Evolutionary conservation across 2,797 vertebrate species (phyloP).

Genomic region (Macropodus opercularis): DNA sequence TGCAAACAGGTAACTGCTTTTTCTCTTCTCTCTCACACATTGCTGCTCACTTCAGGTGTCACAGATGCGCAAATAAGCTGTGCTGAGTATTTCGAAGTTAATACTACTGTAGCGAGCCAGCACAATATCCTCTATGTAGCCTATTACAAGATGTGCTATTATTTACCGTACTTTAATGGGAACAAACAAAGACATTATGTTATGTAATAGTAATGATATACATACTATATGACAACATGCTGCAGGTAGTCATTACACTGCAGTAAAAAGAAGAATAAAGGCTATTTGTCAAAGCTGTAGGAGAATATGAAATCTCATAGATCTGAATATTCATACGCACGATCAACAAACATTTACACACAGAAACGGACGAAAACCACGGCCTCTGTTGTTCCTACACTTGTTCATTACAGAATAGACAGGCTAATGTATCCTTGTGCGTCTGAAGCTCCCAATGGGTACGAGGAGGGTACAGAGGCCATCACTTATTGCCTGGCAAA

Average conservation of each 20-base stretch:
- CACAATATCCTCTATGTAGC: too few species aligned
- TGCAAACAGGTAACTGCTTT: constrained; percentile 10
- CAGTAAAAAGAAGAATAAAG: neutral
- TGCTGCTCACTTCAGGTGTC: constrained; percentile 2
- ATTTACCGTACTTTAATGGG: neutral
- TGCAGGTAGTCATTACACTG: neutral
- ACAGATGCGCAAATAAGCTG: neutral
- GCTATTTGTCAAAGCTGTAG: neutral
- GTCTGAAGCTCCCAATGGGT: constrained; percentile 53
- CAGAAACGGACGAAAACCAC: constrained; percentile 8
- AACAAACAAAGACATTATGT: constrained; percentile 2
- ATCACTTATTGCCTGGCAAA: constrained; percentile 66
- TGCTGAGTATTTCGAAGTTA: neutral
- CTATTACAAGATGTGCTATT: neutral
- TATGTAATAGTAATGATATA: neutral
- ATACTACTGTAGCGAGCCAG: neutral
- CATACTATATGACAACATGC: neutral
- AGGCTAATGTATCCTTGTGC: constrained; percentile 46
- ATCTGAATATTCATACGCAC: constrained; percentile 4
- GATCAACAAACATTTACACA: constrained; percentile 4
- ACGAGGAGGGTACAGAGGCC: constrained; percentile 51
- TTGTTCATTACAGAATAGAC: constrained; percentile 34
- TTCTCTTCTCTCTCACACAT: constrained; percentile 2
- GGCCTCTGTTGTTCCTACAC: neutral
- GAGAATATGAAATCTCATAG: neutral